These are phyloP conservation scores for Pangasius krempfi DNA, from an alignment of 2,797 vertebrate species.

Conservation along the genomic window DNA sequence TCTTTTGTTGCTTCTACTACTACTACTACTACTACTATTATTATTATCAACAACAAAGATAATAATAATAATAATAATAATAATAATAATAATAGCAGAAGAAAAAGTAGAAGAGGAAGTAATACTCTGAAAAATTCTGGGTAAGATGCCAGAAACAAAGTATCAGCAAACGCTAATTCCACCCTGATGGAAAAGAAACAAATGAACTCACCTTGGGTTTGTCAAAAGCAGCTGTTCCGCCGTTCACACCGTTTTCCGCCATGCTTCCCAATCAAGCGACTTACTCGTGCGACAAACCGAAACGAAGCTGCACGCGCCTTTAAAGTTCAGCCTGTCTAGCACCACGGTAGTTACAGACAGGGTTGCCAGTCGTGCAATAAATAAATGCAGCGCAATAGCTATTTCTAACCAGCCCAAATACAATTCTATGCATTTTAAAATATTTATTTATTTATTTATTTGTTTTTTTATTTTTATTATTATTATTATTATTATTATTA, in stretches of 20 bases:
- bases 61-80: background rate
- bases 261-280: conserved; percentile 54
- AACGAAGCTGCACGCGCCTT: background rate
- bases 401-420: background rate
- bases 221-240: conserved; percentile 62
- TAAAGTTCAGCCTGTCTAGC: background rate
- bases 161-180: too few species aligned
- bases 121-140: background rate
- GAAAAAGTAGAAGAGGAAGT: background rate
- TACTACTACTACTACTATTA: background rate
- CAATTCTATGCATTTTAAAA: background rate
- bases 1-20: background rate
- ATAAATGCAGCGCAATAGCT: accelerated
- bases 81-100: background rate
- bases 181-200: background rate
- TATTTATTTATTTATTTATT: too few species aligned
- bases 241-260: conserved; percentile 56
- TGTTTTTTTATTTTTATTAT: too few species aligned
- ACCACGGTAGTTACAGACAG: accelerated
- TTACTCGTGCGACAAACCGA: background rate
- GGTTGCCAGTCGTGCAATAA: background rate
- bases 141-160: background rate
- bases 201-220: conserved; percentile 72
- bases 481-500: too few species aligned
- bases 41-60: background rate